Evolutionary conservation across 2,797 vertebrate genomes (phyloP).

Genomic region (Chromis chromis): DNA sequence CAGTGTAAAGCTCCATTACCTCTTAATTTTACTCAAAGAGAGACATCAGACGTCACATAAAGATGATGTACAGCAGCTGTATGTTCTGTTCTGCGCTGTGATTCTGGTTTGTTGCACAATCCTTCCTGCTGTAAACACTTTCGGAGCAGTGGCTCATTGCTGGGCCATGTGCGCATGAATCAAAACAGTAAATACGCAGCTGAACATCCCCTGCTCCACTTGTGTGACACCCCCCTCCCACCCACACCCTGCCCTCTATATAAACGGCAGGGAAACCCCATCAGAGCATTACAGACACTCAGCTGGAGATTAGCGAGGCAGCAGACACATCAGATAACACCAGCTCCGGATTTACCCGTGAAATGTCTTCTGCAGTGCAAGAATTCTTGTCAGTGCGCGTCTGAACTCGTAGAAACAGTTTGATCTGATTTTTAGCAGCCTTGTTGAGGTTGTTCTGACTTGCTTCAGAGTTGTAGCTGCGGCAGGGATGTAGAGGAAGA

Average conservation of each 20-base stretch:
- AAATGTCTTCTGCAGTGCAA: conserved; percentile 12
- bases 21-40: too few relatives aligned
- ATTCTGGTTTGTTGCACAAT: conserved; percentile 3
- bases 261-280: conserved; percentile 86
- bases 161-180: conserved; percentile 17
- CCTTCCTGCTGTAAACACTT: background rate
- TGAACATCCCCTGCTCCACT: conserved; percentile 33
- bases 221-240: conserved; percentile 3
- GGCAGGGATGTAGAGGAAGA: background rate
- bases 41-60: background rate
- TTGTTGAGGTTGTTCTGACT: background rate
- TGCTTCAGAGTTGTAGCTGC: background rate
- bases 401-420: background rate
- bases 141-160: background rate
- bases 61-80: background rate
- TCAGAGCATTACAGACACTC: conserved; percentile 74
- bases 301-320: conserved; percentile 39
- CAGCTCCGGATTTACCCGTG: conserved; percentile 36
- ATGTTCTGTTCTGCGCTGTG: background rate
- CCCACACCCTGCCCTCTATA: conserved; percentile 80
- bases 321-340: conserved; percentile 11
- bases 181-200: conserved; percentile 22
- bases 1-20: too few relatives aligned
- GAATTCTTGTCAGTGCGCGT: conserved; percentile 2
- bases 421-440: background rate